phyloP scores from a whole-genome alignment of 2,113 vertebrate genomes.

The Leptodactylus fuscus region DNA sequence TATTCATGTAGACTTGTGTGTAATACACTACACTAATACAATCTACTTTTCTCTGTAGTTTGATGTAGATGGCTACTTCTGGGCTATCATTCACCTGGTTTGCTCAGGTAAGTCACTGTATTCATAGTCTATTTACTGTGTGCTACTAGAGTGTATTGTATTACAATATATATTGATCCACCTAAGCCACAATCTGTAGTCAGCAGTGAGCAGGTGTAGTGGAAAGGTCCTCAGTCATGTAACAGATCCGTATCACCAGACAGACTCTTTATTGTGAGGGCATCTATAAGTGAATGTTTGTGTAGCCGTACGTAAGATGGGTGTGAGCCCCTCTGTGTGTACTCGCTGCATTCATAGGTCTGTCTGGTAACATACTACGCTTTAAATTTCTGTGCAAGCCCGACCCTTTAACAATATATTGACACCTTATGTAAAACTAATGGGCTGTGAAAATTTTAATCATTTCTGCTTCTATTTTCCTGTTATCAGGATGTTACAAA shows the following conservation, averaged over 20 bases:
- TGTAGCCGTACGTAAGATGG: neutral
- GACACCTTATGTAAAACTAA: too few relatives aligned
- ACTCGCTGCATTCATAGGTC: neutral
- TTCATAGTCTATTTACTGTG: neutral
- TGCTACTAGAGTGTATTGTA: neutral
- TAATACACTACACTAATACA: too few relatives aligned
- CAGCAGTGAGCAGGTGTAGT: neutral
- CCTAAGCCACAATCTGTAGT: neutral
- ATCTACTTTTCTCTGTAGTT: conserved; percentile 83
- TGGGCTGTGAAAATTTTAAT: too few relatives aligned
- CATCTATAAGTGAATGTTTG: neutral
- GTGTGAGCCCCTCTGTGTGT: neutral
- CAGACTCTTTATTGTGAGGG: neutral
- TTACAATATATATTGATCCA: neutral
- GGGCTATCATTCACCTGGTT: conserved; percentile 84
- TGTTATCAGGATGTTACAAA: conserved; percentile 85
- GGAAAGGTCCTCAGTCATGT: neutral
- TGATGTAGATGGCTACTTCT: conserved; percentile 84
- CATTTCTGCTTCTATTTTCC: neutral
- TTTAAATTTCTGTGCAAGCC: neutral
- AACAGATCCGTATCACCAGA: neutral
- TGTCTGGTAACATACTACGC: neutral
- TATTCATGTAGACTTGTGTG: too few relatives aligned
- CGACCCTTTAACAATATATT: too few relatives aligned
- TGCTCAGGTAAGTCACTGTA: conserved; percentile 84